Conservation (phyloP, 1,140 invertebrate species). For the Aphelinus atriplicis region DNA sequence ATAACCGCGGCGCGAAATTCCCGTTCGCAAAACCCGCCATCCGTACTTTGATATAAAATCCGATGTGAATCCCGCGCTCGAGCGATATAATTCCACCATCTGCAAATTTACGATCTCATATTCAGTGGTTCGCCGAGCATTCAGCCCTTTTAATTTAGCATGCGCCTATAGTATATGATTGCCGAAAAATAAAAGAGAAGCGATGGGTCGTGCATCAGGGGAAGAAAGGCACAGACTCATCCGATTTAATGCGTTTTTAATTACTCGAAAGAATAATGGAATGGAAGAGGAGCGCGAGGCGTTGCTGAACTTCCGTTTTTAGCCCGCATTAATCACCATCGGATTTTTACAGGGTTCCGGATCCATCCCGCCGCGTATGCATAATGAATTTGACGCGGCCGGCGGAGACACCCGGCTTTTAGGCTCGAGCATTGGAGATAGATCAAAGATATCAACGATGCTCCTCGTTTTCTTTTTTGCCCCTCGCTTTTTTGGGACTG, state of each 20-base stretch:
- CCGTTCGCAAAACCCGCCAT: not conserved
- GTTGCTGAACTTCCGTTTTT: conserved; percentile 21
- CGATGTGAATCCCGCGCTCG: conserved; percentile 7
- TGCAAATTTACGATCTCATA: conserved; percentile 27
- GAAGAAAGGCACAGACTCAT: conserved; percentile 22
- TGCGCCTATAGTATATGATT: not conserved
- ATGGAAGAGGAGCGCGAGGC: not conserved
- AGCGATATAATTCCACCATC: not conserved
- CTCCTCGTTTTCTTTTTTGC: not conserved
- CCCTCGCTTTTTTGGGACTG: not conserved
- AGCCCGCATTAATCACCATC: conserved; percentile 27
- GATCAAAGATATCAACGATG: not conserved
- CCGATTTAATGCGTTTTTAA: conserved; percentile 35
- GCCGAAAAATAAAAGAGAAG: conserved; percentile 1
- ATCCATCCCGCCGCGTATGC: conserved; percentile 21
- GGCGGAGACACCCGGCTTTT: conserved; percentile 12
- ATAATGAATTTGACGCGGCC: conserved; percentile 28
- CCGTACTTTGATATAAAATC: not conserved
- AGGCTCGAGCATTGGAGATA: not conserved
- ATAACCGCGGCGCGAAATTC: not conserved
- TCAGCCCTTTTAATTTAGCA: conserved; percentile 21
- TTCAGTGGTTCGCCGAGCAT: conserved; percentile 23
- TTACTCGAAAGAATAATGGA: conserved; percentile 6
- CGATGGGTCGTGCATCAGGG: not conserved
- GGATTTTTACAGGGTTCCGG: conserved; percentile 1